Conservation (phyloP, 1,140 invertebrate genomes). For the Leptestheria dahalacensis region DNA sequence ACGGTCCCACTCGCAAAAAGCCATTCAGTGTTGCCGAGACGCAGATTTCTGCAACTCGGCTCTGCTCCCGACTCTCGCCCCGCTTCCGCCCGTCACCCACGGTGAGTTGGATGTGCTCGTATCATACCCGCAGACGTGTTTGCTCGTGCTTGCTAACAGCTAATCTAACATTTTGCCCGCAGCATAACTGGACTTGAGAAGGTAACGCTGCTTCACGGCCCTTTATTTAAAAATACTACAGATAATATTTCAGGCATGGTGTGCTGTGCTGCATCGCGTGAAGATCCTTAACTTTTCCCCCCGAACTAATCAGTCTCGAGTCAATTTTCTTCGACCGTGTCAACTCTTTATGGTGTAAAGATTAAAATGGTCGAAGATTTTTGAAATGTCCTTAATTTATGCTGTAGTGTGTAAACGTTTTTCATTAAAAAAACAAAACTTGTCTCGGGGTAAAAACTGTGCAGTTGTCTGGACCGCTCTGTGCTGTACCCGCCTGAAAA, state of each 20-base stretch:
- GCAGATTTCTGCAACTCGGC: constrained; percentile 48
- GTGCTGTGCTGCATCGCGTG: constrained; percentile 13
- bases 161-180: background rate
- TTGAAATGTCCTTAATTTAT: no score
- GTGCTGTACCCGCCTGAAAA: constrained; percentile 39
- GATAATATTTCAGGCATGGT: constrained; percentile 8
- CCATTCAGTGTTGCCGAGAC: constrained; percentile 37
- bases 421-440: background rate
- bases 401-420: no score
- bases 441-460: background rate
- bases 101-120: background rate
- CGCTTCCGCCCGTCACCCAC: background rate
- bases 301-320: no score
- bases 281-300: no score
- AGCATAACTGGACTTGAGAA: background rate
- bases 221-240: no score
- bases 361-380: no score
- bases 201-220: no score
- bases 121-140: background rate
- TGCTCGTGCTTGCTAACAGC: background rate
- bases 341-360: no score
- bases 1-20: constrained; percentile 25
- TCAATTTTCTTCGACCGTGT: no score
- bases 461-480: constrained; percentile 38
- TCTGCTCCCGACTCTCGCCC: constrained; percentile 15